A percentile compares a stretch with the other conserved stretches of the same genome.
phyloP scores from a whole-genome alignment of 2,113 vertebrate genomes.

The Gobio gobio region DNA sequence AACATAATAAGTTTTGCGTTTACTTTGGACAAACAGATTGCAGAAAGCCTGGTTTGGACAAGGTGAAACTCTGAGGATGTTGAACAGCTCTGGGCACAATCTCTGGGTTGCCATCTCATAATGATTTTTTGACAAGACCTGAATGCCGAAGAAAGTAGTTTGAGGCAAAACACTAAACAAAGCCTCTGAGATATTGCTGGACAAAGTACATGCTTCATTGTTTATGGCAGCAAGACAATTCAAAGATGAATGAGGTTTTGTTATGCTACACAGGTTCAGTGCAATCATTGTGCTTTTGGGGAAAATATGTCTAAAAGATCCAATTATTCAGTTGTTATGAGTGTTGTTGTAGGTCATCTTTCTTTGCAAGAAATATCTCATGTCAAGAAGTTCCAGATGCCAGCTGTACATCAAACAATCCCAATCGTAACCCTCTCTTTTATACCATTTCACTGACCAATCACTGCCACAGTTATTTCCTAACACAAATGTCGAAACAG shows the following conservation, averaged over 20 bases:
- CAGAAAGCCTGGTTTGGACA: not conserved
- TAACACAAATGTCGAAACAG: no score
- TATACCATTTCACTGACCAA: no score
- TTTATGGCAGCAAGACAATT: not conserved
- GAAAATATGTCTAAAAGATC: not conserved
- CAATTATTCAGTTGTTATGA: not conserved
- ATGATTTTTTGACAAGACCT: not conserved
- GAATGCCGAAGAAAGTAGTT: not conserved
- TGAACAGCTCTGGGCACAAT: constrained; percentile 2
- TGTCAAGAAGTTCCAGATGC: no score
- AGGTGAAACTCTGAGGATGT: not conserved
- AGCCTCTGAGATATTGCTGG: constrained; percentile 11
- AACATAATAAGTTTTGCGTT: not conserved
- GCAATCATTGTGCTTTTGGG: not conserved
- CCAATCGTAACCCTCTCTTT: no score
- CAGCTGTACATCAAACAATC: no score
- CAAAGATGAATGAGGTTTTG: not conserved
- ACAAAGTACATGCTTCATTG: constrained; percentile 31
- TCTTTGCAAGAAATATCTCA: no score
- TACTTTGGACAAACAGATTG: not conserved
- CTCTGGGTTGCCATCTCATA: not conserved
- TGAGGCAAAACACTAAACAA: not conserved
- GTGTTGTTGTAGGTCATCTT: no score
- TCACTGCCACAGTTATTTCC: no score
- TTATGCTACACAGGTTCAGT: not conserved